phyloP scores from a whole-genome alignment of 2,888 invertebrate species.

The Hololepta plana region DNA sequence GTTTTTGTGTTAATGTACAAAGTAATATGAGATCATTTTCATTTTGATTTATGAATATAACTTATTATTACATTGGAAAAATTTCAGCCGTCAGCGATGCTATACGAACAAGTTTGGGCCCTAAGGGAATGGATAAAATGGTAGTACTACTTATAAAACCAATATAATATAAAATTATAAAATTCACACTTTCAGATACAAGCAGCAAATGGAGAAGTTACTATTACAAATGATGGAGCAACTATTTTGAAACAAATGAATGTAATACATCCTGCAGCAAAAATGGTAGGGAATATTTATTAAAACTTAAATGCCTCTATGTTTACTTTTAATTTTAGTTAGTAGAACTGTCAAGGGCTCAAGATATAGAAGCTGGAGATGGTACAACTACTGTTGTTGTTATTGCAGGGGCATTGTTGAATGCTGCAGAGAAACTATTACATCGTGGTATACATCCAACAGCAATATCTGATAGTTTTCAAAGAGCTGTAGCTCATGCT shows the following conservation, averaged over 20 bases:
- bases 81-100: conserved; percentile 92
- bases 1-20: conserved; percentile 5
- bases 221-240: conserved; percentile 98
- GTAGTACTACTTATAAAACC: conserved; percentile 29
- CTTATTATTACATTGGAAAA: conserved; percentile 6
- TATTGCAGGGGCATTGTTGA: conserved; percentile 87
- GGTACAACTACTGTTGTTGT: conserved; percentile 98
- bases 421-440: conserved; percentile 83
- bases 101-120: conserved; percentile 94
- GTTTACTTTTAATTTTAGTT: conserved; percentile 37
- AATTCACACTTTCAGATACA: conserved; percentile 51
- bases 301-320: conserved; percentile 1
- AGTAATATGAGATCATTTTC: no score
- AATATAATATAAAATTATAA: conserved; percentile 1
- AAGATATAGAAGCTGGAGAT: conserved; percentile 98
- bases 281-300: conserved; percentile 55
- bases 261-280: conserved; percentile 95
- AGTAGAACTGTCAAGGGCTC: conserved; percentile 94
- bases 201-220: conserved; percentile 91
- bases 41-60: no score
- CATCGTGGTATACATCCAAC: conserved; percentile 95
- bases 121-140: conserved; percentile 99
- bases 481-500: conserved; percentile 61
- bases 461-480: conserved; percentile 92
- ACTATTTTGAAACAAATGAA: conserved; percentile 98